phyloP scores from a whole-genome alignment of 2,797 vertebrate genomes.

The Phylloscopus collybita region DNA sequence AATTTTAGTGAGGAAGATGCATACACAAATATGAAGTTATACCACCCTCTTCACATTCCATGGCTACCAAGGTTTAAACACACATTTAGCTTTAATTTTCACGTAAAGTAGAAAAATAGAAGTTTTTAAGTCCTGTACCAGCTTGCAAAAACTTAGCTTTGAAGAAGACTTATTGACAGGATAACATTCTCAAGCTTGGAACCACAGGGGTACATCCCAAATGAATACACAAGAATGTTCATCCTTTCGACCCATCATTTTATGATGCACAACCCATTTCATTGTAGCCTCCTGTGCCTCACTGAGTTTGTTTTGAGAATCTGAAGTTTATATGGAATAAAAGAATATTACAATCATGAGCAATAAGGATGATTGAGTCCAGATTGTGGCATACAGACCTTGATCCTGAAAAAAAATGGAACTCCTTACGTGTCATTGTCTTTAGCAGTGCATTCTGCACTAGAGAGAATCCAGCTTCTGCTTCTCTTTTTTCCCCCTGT shows the following conservation, averaged over 20 bases:
- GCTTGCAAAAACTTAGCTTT: neutral
- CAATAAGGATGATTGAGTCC: neutral
- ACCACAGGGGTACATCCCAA: neutral
- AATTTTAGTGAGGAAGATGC: neutral
- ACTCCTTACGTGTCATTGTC: neutral
- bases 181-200: neutral
- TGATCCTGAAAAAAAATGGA: neutral
- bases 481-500: neutral
- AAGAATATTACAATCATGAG: neutral
- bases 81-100: neutral
- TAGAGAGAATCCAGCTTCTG: neutral
- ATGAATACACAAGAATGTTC: neutral
- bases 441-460: neutral
- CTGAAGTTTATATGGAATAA: conserved; percentile 4
- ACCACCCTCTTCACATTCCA: neutral
- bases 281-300: neutral
- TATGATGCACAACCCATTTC: neutral
- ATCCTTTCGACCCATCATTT: neutral
- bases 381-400: neutral
- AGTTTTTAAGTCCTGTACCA: neutral
- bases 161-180: neutral
- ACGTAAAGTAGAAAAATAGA: neutral
- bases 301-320: neutral
- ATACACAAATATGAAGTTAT: neutral
- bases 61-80: neutral